phyloP scores from a whole-genome alignment of 2,888 invertebrate genomes.

The Lasioglossum villosulum region DNA sequence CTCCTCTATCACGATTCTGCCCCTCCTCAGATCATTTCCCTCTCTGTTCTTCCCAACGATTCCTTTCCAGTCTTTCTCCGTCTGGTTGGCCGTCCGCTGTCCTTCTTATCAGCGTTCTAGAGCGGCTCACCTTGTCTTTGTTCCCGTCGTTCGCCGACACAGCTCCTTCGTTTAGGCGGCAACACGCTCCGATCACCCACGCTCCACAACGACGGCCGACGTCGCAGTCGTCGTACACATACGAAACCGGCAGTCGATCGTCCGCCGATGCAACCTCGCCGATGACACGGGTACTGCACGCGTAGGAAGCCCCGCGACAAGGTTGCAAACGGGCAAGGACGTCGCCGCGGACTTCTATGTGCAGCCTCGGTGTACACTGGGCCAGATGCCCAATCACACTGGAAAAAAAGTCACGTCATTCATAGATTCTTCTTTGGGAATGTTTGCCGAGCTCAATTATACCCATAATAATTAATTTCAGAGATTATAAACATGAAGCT shows the following conservation, averaged over 20 bases:
- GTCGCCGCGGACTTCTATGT: conserved; percentile 17
- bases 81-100: neutral
- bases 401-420: too few relatives aligned
- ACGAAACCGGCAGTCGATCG: neutral
- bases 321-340: conserved; percentile 52
- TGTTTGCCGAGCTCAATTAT: too few relatives aligned
- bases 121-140: neutral
- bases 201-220: neutral
- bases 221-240: neutral
- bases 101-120: neutral
- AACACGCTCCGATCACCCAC: conserved; percentile 28
- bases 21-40: conserved; percentile 34
- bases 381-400: too few relatives aligned
- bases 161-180: conserved; percentile 15
- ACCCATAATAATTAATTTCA: too few relatives aligned
- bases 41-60: conserved; percentile 7
- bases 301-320: conserved; percentile 38
- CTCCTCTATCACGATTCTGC: conserved; percentile 26
- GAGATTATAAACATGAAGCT: too few relatives aligned
- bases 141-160: neutral
- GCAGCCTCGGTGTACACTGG: neutral
- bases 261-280: neutral
- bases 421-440: too few relatives aligned
- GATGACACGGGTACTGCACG: conserved; percentile 6
- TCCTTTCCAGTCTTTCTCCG: conserved; percentile 19